These are phyloP conservation scores for Pelodytes ibericus DNA, from an alignment of 2,797 vertebrate species.

Conservation along the genomic window DNA sequence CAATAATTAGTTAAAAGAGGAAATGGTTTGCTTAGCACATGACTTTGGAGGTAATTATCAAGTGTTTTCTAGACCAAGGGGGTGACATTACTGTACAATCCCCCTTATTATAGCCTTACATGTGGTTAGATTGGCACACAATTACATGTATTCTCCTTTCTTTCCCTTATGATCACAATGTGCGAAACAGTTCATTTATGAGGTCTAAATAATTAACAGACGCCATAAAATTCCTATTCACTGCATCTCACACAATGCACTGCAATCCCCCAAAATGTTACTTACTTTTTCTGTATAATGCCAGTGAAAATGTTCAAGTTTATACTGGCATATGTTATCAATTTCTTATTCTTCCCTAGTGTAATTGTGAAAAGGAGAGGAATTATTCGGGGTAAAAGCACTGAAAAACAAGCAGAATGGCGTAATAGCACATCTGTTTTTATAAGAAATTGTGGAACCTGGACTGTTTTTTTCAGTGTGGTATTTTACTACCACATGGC, in stretches of 20 bases:
- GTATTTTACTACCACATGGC: slow-evolving; percentile 90
- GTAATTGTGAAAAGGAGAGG: slow-evolving; percentile 66
- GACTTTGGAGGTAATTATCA: not conserved
- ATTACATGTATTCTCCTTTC: not conserved
- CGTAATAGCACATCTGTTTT: slow-evolving; percentile 87
- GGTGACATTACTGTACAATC: not conserved
- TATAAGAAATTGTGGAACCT: slow-evolving; percentile 85
- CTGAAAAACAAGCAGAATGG: slow-evolving; percentile 80
- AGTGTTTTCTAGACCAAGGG: not conserved
- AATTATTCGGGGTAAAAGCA: slow-evolving; percentile 72
- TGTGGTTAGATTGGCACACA: not conserved
- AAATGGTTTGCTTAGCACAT: slow-evolving; percentile 1
- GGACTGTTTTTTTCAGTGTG: slow-evolving; percentile 75
- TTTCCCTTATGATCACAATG: not conserved
- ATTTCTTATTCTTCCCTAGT: slow-evolving; percentile 80
- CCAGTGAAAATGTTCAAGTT: slow-evolving; percentile 80
- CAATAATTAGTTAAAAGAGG: slow-evolving; percentile 15
- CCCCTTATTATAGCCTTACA: not conserved
- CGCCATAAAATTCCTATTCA: slow-evolving; percentile 70
- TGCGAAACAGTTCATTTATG: slow-evolving; percentile 33
- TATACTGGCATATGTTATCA: slow-evolving; percentile 81
- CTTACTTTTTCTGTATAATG: slow-evolving; percentile 79
- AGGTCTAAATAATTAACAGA: slow-evolving; percentile 70
- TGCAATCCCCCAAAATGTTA: slow-evolving; percentile 79
- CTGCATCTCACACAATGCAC: slow-evolving; percentile 73